Base-by-base conservation (phyloP, 2,797 vertebrate species). In the Limosa lapponica region DNA sequence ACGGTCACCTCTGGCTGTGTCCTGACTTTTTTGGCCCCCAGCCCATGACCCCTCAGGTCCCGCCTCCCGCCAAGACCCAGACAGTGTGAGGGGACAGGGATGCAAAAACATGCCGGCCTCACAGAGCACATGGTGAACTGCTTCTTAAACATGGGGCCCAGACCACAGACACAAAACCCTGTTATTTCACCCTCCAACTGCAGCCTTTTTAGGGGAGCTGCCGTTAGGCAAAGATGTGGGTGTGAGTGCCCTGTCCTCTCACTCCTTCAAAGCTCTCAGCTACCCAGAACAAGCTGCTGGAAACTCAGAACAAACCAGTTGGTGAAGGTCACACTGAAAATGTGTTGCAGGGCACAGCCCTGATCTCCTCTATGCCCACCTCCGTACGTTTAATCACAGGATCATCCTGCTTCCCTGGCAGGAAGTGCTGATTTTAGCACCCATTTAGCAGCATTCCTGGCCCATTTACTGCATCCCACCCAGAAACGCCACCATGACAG, bases 1-100 rank as follows among this genome's bases (percentile, higher is more conserved):
- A 39, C 0, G 1, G 52, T 36, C 4, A 2, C 32, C 46, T 72
- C n/a, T 1, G 0, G 28, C 32, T 67, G 19, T 44, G 59, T 48
- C 54, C 59, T 34, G 52, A 55, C 27, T 37, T 17, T 30, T 25
- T 28, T 62, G 44, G n/a, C 15, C 30, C 16, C 10, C 32, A 78
- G 36, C 12, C 52, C 52, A 78, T 10, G 49, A 19, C 19, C 14
- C 30, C 57, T 27, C 39, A 49, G 57, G 16, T 30, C 70, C 2
- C 8, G n/a, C 34, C 32, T 14, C 3, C 28, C 20, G n/a, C n/a
- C 20, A 11, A 66, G 36, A 78, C 20, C 24, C 3, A 34, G 61
- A 36, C 18, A 85, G 73, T 18, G 19, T 5, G 16, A 52, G 41
- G 54, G 36, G 41, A n/a, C 57, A 44, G 75, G 32, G 58, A 75